These are phyloP conservation scores for Esox masquinongy DNA, from an alignment of 2,797 vertebrate genomes.

Conservation along the genomic window DNA sequence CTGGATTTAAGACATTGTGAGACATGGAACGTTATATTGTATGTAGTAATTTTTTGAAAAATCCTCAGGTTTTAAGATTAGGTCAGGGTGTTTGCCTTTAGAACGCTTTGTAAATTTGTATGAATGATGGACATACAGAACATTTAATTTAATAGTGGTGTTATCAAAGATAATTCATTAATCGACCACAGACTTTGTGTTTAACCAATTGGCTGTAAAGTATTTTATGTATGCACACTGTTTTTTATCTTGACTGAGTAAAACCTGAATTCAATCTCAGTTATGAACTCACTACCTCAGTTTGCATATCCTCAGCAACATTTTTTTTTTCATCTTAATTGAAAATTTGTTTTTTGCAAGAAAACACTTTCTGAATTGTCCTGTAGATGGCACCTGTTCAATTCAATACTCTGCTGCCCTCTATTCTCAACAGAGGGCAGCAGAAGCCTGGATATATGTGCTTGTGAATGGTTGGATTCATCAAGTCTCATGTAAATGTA, in stretches of 20 bases:
- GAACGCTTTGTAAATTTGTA: too few relatives aligned
- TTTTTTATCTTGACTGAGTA: too few relatives aligned
- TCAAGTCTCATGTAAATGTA: not conserved
- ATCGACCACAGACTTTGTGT: too few relatives aligned
- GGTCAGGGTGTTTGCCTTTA: not conserved
- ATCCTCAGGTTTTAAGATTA: not conserved
- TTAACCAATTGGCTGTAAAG: too few relatives aligned
- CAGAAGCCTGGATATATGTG: not conserved
- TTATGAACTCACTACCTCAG: too few relatives aligned
- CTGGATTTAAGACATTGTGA: not conserved
- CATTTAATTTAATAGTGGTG: too few relatives aligned
- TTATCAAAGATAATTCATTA: too few relatives aligned
- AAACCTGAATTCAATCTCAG: too few relatives aligned
- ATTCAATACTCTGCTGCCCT: not conserved
- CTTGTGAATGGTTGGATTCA: not conserved
- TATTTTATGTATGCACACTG: too few relatives aligned
- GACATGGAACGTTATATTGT: not conserved
- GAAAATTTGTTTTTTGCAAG: not conserved
- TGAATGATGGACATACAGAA: too few relatives aligned
- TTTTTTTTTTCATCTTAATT: not conserved
- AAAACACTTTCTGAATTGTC: not conserved
- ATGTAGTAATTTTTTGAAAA: not conserved
- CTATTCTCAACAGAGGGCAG: constrained; percentile 15
- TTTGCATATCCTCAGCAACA: too few relatives aligned
- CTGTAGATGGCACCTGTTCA: not conserved